A percentile compares a stretch with the other conserved stretches of the same genome.
These are phyloP conservation scores for Parambassis ranga DNA, from an alignment of 2,797 vertebrate species.

Conservation along the genomic window DNA sequence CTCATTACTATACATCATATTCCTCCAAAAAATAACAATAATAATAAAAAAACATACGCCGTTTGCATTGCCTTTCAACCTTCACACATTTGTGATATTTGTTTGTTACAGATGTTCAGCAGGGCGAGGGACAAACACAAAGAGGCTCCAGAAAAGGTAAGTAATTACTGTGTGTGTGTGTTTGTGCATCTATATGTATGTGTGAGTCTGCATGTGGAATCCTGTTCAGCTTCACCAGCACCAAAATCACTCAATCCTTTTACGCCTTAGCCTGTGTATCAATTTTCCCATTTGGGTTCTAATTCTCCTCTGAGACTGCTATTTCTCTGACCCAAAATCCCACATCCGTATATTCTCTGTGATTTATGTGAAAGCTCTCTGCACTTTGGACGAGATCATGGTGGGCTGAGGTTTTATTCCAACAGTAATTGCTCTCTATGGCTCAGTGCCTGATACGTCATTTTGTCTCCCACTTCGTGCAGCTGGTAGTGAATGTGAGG, in stretches of 20 bases:
- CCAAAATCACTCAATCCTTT: constrained; percentile 39
- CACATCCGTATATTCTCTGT: constrained; percentile 44
- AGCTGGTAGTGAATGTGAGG: constrained; percentile 55
- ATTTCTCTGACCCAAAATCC: constrained; percentile 46
- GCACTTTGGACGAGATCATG: constrained; percentile 60
- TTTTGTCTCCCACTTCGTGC: constrained; percentile 65
- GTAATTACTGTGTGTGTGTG: constrained; percentile 10
- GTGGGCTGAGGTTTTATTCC: constrained; percentile 68
- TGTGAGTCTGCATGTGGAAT: constrained; percentile 16
- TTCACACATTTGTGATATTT: constrained; percentile 1
- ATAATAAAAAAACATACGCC: too few species aligned
- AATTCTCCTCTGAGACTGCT: constrained; percentile 23
- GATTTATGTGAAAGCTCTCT: constrained; percentile 66
- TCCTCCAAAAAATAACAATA: background rate
- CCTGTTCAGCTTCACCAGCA: constrained; percentile 37
- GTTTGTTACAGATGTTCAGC: constrained; percentile 76
- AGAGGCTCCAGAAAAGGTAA: constrained; percentile 77
- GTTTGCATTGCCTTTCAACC: constrained; percentile 8
- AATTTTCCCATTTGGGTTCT: constrained; percentile 39
- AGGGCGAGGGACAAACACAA: constrained; percentile 75
- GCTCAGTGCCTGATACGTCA: constrained; percentile 67
- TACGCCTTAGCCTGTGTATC: constrained; percentile 29
- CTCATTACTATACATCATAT: background rate
- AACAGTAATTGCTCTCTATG: constrained; percentile 73
- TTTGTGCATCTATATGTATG: constrained; percentile 6